Base-by-base conservation (phyloP, 1,140 invertebrate genomes). In the Cotesia chilonis region DNA sequence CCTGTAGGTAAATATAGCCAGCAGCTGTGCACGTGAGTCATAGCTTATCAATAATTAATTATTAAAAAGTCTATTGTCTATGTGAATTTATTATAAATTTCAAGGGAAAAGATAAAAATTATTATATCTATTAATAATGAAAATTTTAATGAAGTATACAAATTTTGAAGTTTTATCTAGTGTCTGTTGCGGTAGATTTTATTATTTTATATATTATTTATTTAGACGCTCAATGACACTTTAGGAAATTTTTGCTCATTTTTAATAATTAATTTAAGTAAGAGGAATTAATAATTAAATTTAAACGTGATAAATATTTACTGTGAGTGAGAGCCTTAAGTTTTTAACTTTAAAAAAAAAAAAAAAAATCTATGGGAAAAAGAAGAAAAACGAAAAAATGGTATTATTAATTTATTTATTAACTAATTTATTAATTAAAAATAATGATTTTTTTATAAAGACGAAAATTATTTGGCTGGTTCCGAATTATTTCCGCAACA, bases 391-490 rank as follows among this genome's bases (percentile, higher is more conserved):
- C 28, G 9, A 60, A 9, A 60, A 7, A 7, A 20, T 7, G 17
- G 7, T 60, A 28, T 60, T 60, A 28, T 60, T 28, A 35, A 28
- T 60, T 47, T 9, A 47, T 47, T 47, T 9, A 47, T 47, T 47
- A 7, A 52, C 57, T 14, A 41, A 71, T 10, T 9, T n/a, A 59
- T 7, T 47, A 70, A 60, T 35, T 20, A 54, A 57, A n/a, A 65
- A 55, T 20, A 37, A 41, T 7, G 20, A 41, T 47, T 47, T 47
- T 47, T 47, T 47, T 47, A 10, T 47, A 47, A 47, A 47, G 41
- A 47, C 5, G 28, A 72, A 67, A 41, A 20, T 55, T 60, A 67
- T 47, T 67, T 67, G 70, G 47, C 51, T 59, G 57, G 63, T 55
- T 68, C 28, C 51, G 51, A 68, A 68, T 68, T 35, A 57, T 14